A percentile compares a stretch with the other conserved stretches of the same genome.
phyloP scores from a whole-genome alignment of 92 coral and sea anemone species.

The Desmophyllum pertusum region DNA sequence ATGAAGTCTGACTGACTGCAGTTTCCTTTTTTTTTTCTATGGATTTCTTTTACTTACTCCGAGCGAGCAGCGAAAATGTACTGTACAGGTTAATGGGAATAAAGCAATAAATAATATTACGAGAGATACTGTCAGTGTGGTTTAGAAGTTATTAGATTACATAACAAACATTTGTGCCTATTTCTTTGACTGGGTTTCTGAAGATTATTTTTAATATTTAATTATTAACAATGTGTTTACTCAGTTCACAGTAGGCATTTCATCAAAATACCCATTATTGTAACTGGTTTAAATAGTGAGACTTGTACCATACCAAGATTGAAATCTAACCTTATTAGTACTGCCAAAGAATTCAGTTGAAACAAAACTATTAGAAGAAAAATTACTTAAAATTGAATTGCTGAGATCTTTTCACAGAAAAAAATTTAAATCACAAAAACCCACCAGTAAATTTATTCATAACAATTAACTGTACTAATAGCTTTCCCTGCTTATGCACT shows the following conservation, averaged over 20 bases:
- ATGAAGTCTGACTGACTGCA: neutral
- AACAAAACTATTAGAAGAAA: neutral
- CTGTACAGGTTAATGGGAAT: neutral
- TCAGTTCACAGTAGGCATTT: neutral
- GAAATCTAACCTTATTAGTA: neutral
- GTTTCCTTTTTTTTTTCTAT: neutral
- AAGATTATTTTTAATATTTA: neutral
- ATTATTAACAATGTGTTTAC: conserved; percentile 17
- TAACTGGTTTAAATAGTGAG: neutral
- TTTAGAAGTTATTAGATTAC: neutral
- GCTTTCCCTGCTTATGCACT: neutral
- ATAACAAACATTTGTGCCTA: neutral
- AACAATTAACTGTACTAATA: conserved; percentile 20
- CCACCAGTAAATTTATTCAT: conserved; percentile 7
- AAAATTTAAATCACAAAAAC: conserved; percentile 5
- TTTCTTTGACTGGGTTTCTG: neutral
- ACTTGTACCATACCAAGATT: neutral
- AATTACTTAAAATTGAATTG: neutral
- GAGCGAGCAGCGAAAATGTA: neutral
- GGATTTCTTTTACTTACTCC: neutral
- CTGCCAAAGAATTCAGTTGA: neutral
- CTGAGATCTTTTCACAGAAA: conserved; percentile 1
- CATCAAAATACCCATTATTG: neutral
- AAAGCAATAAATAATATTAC: neutral
- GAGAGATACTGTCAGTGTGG: no score